Evolutionary conservation across 2,113 vertebrate species (phyloP), one percentile per base, ranked within the genome.

Genomic region (Myocastor coypus): DNA sequence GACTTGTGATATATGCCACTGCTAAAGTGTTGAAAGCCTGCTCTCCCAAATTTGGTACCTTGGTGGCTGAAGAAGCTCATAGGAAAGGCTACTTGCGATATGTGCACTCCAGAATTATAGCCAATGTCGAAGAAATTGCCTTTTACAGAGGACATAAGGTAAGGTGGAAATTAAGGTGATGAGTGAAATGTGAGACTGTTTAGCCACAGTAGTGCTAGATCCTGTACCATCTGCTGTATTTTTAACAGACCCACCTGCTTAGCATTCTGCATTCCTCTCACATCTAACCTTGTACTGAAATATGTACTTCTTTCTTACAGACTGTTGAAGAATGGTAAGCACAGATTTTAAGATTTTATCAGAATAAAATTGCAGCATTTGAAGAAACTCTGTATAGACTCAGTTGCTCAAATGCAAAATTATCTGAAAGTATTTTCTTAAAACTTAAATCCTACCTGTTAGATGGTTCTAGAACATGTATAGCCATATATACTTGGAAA

Each of bases 111-210:
- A 99, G 99, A 91, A 99, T 99, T 96, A 99, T 99, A 40, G 99
- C 99, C 92, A 99, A 99, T 0, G 99, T 99, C 2, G 99, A 99
- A 97, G 99, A 99, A 96, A 99, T 99, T 4, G 99, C 99, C 32
- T 99, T 99, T 98, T 99, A 99, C 98, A 97, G 99, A 96, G 99
- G 99, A n/a, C 99, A 99, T 97, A 99, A 99, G 99, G 99, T 99
- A 98, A 98, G 98, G 75, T 3, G n/a, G 57, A 69, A 87, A 66
- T 94, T 91, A 93, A 84, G 55, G 0, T 7, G 24, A 91, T 69
- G 84, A n/a, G 77, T 83, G 97, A 97, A 82, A 40, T 69, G 6
- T 83, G 78, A 83, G 63, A 90, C 1, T 64, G 50, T 50, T 87
- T 50, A 94, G 22, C 24, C 85, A n/a, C 78, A 63, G 84, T 37